phyloP scores from a whole-genome alignment of 1,140 invertebrate species.

The Delia radicum region DNA sequence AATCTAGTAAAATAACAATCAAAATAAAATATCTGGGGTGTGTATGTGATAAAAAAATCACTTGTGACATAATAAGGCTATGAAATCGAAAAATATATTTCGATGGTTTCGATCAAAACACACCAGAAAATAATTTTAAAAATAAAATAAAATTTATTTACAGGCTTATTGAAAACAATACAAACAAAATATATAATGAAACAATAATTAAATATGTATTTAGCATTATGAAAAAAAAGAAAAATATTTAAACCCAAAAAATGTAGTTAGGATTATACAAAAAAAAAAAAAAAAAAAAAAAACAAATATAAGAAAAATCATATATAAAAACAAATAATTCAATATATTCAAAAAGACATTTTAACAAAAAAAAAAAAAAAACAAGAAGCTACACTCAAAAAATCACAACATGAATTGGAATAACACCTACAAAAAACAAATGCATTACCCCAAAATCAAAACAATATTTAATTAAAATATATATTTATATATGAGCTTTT shows the following conservation, averaged over 20 bases:
- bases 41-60: neutral
- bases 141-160: neutral
- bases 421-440: neutral
- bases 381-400: too few relatives aligned
- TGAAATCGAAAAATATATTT: neutral
- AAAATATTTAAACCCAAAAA: conserved; percentile 26
- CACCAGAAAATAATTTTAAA: neutral
- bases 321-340: conserved; percentile 4
- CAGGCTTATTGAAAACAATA: neutral
- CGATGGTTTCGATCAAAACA: neutral
- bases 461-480: conserved; percentile 13
- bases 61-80: neutral
- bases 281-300: neutral
- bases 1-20: neutral
- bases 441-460: neutral
- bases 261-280: conserved; percentile 30
- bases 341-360: conserved; percentile 22
- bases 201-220: conserved; percentile 26
- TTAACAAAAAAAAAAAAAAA: conserved; percentile 12
- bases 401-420: neutral
- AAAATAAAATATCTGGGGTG: neutral
- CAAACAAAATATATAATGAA: neutral
- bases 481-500: conserved; percentile 22
- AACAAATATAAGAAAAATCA: neutral
- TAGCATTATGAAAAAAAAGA: conserved; percentile 32